Evolutionary conservation across 2,113 vertebrate species (phyloP).

Genomic region (Fulica atra): DNA sequence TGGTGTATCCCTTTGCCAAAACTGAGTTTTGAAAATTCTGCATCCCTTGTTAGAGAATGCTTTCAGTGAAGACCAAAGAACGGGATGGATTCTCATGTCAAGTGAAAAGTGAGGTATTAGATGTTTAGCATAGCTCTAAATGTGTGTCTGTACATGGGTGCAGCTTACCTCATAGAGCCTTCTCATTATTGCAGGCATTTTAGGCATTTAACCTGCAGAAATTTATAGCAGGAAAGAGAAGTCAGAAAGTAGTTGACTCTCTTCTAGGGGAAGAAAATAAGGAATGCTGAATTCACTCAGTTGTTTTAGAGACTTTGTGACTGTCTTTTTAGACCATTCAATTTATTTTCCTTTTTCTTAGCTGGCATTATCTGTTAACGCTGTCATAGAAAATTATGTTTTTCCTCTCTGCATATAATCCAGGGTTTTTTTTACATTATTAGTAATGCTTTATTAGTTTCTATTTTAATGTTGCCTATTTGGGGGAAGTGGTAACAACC

Average conservation of each 20-base stretch:
- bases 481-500: background rate
- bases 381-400: background rate
- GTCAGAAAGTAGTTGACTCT: background rate
- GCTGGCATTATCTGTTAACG: background rate
- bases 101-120: background rate
- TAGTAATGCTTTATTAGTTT: background rate
- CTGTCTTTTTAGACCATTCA: background rate
- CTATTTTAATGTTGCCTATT: background rate
- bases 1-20: background rate
- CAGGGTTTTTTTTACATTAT: background rate
- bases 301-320: background rate
- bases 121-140: fast-evolving
- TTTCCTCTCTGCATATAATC: background rate
- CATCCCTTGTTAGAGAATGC: background rate
- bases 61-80: background rate
- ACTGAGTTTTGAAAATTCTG: too few relatives aligned
- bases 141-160: fast-evolving
- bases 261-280: background rate
- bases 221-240: background rate
- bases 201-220: background rate
- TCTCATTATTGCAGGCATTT: background rate
- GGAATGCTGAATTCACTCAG: background rate
- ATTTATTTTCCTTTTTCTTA: background rate
- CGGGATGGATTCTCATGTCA: background rate
- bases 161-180: background rate